Evolutionary conservation across 1,140 invertebrate species (phyloP).

Genomic region (Drosophila insularis): DNA sequence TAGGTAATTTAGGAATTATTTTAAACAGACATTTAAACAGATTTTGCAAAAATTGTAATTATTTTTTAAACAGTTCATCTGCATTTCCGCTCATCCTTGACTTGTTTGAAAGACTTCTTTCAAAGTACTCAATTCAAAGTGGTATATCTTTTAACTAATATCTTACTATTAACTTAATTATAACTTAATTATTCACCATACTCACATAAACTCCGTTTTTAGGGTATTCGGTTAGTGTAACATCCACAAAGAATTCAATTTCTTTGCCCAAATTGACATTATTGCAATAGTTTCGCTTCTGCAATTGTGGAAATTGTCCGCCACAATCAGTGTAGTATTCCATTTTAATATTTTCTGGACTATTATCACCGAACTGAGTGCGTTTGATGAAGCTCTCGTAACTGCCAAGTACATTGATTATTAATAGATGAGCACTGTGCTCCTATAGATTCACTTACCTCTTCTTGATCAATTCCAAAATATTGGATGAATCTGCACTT

Average conservation of each 20-base stretch:
- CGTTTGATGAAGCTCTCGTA: constrained; percentile 85
- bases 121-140: no score
- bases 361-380: constrained; percentile 84
- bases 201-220: constrained; percentile 82
- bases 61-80: no score
- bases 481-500: constrained; percentile 85
- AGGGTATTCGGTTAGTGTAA: constrained; percentile 84
- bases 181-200: no score
- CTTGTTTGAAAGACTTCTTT: no score
- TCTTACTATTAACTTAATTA: no score
- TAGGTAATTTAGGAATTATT: no score
- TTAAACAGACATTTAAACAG: no score
- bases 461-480: constrained; percentile 85
- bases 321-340: constrained; percentile 85
- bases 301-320: constrained; percentile 66
- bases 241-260: constrained; percentile 84
- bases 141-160: no score
- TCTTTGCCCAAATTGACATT: constrained; percentile 84
- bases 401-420: constrained; percentile 19
- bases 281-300: constrained; percentile 83
- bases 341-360: constrained; percentile 83
- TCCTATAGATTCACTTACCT: constrained; percentile 59
- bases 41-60: no score
- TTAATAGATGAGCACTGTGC: neutral
- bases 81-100: no score